phyloP scores from a whole-genome alignment of 2,113 vertebrate species.

The Erythrolamprus reginae region DNA sequence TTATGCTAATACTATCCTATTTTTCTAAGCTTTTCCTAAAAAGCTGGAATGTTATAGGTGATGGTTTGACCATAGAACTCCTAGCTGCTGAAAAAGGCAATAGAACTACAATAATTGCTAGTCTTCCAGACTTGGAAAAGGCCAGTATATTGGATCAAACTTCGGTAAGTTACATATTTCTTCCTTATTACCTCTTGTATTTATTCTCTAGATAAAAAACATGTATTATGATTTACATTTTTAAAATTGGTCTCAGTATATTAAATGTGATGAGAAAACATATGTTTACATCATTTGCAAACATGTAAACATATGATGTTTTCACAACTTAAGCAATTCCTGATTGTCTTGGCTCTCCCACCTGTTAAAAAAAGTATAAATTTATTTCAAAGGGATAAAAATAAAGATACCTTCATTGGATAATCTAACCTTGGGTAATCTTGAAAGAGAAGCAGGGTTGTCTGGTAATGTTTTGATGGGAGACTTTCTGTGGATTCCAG shows the following conservation, averaged over 20 bases:
- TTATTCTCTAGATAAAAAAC: neutral
- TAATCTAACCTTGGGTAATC: neutral
- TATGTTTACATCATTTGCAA: too few relatives aligned
- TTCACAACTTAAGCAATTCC: neutral
- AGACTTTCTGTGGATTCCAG: neutral
- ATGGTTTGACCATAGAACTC: constrained; percentile 90
- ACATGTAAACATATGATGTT: too few relatives aligned
- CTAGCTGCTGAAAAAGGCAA: constrained; percentile 88
- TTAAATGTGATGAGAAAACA: too few relatives aligned
- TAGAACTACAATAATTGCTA: constrained; percentile 75
- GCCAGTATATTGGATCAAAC: constrained; percentile 76
- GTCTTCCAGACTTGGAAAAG: constrained; percentile 80
- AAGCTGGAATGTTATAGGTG: constrained; percentile 94
- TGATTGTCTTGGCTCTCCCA: neutral
- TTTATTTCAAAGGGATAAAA: neutral
- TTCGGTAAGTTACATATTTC: constrained; percentile 74
- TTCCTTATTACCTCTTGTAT: neutral
- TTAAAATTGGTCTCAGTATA: neutral
- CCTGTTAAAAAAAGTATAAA: neutral
- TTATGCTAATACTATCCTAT: constrained; percentile 40
- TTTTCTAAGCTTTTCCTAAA: constrained; percentile 86
- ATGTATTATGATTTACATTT: neutral
- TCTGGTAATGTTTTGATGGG: neutral
- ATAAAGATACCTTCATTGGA: neutral
- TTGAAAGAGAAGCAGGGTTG: neutral